Base-by-base conservation (phyloP, 1,140 invertebrate genomes). In the Drosophila lini region DNA sequence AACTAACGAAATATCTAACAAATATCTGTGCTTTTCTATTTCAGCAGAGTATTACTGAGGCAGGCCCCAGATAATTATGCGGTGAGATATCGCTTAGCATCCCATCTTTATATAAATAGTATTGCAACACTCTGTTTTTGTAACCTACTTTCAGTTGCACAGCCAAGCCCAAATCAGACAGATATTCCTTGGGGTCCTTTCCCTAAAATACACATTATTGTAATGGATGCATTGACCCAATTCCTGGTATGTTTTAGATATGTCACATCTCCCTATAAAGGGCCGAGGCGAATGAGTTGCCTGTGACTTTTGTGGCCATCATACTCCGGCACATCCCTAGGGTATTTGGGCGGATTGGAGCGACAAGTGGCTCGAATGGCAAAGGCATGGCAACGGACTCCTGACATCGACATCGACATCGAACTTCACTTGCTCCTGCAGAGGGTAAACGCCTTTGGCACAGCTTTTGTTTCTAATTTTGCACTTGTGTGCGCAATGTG, bases 401-500 rank as follows among this genome's bases (percentile, higher is more conserved):
- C 52, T 55, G 52, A 55, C 52, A 55, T 55, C 52, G 52, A 48
- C 47, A 48, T 48, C 65, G 38, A 69, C 52, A 70, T 56, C 65
- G 50, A 71, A 70, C 52, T 57, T 70, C 48, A 58, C 68, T 57
- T 58, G 68, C 60, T 67, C 34, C 62, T 41, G 15, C 64, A 40
- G 65, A 58, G 42, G 55, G 64, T 68, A 82, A 85, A 50, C 67
- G 83, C 82, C 82, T 85, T 79, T 57, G 75, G 82, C 79, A 55
- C 22, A 45, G 83, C 82, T 85, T 86, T 83, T 86, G 73, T 86
- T 88, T 86, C 82, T 88, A 86, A 89, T 89, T 89, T 86, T 86
- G 83, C 83, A 86, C 80, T 86, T 89, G 83, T 89, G 84, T 83
- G 83, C 80, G 75, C 80, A 78, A 89, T 80, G 62, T 74, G 48